A percentile compares a stretch with the other conserved stretches of the same genome.
Conservation (phyloP, 2,888 invertebrate species). For the Creontiades dilutus region DNA sequence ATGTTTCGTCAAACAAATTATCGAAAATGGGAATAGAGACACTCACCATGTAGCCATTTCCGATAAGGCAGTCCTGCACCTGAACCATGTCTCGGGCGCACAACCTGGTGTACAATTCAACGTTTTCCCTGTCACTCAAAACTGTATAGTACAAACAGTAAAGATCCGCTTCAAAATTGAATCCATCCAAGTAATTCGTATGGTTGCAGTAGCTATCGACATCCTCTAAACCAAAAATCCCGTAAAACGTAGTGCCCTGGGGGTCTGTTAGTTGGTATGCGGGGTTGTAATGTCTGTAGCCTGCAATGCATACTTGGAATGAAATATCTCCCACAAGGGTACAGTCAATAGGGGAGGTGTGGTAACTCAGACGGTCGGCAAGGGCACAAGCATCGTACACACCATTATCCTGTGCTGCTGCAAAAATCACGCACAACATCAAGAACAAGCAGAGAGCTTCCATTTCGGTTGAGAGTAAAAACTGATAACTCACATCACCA, state of each 20-base stretch:
- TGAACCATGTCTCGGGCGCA: too few relatives aligned
- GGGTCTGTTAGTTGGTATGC: background rate
- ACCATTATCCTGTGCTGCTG: background rate
- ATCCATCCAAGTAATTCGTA: background rate
- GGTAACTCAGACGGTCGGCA: background rate
- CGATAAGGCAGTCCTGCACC: too few relatives aligned
- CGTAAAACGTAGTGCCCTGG: background rate
- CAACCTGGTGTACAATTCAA: too few relatives aligned
- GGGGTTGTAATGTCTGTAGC: background rate
- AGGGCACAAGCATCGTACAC: background rate
- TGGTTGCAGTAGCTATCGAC: background rate
- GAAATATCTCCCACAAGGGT: background rate
- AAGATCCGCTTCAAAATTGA: background rate
- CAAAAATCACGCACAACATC: background rate
- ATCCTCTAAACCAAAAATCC: background rate
- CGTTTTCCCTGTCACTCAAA: too few relatives aligned
- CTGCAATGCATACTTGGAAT: background rate
- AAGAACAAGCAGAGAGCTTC: background rate
- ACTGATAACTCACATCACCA: too few relatives aligned
- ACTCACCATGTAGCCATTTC: too few relatives aligned
- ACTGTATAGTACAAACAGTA: background rate
- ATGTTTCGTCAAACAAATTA: too few relatives aligned
- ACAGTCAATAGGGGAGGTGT: background rate
- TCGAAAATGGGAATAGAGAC: too few relatives aligned
- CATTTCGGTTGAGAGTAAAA: background rate